Base-by-base conservation (phyloP, 2,888 invertebrate species). In the Phrixothrix hirtus region DNA sequence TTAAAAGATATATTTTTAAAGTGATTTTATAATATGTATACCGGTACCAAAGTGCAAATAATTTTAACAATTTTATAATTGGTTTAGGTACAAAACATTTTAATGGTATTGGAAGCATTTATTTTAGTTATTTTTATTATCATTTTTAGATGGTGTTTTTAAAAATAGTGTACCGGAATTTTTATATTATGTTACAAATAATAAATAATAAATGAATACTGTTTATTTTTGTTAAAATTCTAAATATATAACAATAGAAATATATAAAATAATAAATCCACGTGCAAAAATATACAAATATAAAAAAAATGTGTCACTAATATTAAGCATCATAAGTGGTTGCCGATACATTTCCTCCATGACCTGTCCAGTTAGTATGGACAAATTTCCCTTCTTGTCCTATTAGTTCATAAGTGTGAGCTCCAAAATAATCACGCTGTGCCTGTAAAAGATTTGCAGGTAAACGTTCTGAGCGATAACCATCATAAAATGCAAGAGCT, bases 311-410 rank as follows among this genome's bases (percentile, higher is more conserved):
- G 21, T 21, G n/a, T n/a, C n/a, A n/a, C 7, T 21, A 21, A 21
- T 21, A 11, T 77, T 82, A 90, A 50, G 86, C 91, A 71, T 86
- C 83, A 66, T 96, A 96, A 7, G 95, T 93, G 54, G 92, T 88
- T n/a, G 95, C 92, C 1, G 95, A 93, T 2, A 95, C 93, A 69
- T 92, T 91, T 54, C 96, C 96, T 17, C 99, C 99, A 65, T 92
- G 92, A 9, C 99, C 99, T 6, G 98, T 99, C 99, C 99, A 99
- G 79, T 99, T 98, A 57, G 98, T 98, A 77, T 99, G 99, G 1
- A 93, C 83, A 72, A 89, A 97, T 63, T 83, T 84, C 2, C 96
- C 97, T 32, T 96, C 96, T 56, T 89, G 79, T 2, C 81, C 82
- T 44, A 94, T 76, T 44, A 96, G 75, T 78, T 99, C 97, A 70